phyloP scores from a whole-genome alignment of 2,797 vertebrate species.

The Cossypha heuglini region DNA sequence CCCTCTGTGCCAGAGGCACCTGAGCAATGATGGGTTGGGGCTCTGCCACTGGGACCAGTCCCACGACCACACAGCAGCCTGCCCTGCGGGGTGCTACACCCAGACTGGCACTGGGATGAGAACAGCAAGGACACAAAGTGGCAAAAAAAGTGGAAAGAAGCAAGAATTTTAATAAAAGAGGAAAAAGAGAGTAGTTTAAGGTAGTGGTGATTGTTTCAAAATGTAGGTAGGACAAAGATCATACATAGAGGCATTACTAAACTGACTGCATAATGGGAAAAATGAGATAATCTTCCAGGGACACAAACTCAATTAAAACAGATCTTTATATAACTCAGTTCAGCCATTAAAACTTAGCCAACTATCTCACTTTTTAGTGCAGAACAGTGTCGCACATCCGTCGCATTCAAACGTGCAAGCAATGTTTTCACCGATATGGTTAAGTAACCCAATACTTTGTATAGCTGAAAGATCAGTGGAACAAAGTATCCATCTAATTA shows the following conservation, averaged over 20 bases:
- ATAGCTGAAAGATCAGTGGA: constrained; percentile 64
- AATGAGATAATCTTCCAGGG: neutral
- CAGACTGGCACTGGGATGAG: neutral
- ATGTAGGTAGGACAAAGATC: neutral
- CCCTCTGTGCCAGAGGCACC: rapidly evolving
- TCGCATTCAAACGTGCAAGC: constrained; percentile 7
- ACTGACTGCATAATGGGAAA: neutral
- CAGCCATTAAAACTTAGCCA: constrained; percentile 33
- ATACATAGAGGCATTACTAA: neutral
- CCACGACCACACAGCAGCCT: neutral
- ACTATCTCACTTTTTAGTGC: constrained; percentile 8
- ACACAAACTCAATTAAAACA: constrained; percentile 1
- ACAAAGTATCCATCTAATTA: constrained; percentile 71
- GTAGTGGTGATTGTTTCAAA: neutral
- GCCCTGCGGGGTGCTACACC: neutral
- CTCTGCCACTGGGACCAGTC: neutral
- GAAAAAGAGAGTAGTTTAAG: neutral
- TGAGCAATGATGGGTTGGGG: neutral
- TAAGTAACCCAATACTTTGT: constrained; percentile 64
- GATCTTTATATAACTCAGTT: constrained; percentile 5
- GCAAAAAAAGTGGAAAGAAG: neutral
- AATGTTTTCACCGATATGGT: constrained; percentile 47
- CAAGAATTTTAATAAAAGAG: neutral
- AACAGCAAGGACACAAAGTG: neutral
- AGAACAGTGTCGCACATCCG: neutral